Conservation (phyloP, 2,113 vertebrate genomes). For the Rhagologus leucostigma region DNA sequence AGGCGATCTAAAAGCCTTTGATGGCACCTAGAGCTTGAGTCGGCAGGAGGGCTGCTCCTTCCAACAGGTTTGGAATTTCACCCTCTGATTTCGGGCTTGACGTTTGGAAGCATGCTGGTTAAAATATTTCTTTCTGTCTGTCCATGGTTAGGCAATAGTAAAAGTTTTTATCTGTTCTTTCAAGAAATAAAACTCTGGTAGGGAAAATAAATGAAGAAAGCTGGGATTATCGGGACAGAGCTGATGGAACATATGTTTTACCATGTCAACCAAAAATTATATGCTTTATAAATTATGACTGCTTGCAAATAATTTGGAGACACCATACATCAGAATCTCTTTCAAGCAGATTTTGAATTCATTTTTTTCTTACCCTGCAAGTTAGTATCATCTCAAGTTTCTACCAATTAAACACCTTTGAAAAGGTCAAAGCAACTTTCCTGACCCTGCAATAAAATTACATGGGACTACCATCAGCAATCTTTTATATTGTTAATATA, state of each 20-base stretch:
- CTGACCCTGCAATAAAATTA: background rate
- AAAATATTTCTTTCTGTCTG: background rate
- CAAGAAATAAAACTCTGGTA: background rate
- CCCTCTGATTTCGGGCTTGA: background rate
- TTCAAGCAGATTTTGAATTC: background rate
- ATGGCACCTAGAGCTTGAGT: background rate
- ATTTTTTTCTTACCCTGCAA: background rate
- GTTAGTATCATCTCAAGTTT: background rate
- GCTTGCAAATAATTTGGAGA: background rate
- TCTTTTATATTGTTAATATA: background rate
- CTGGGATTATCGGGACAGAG: background rate
- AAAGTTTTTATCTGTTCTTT: background rate
- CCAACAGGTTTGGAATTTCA: background rate
- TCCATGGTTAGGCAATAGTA: background rate
- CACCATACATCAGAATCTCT: background rate
- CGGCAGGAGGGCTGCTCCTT: accelerated
- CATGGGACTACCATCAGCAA: background rate
- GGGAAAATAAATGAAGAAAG: background rate
- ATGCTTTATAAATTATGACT: background rate
- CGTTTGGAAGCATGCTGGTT: background rate
- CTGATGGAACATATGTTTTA: background rate
- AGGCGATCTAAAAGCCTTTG: background rate
- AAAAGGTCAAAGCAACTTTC: background rate
- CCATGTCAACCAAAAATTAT: background rate
- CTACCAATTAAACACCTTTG: background rate